Evolutionary conservation across 1,140 invertebrate genomes (phyloP).

Genomic region (Zeugodacus cucurbitae): DNA sequence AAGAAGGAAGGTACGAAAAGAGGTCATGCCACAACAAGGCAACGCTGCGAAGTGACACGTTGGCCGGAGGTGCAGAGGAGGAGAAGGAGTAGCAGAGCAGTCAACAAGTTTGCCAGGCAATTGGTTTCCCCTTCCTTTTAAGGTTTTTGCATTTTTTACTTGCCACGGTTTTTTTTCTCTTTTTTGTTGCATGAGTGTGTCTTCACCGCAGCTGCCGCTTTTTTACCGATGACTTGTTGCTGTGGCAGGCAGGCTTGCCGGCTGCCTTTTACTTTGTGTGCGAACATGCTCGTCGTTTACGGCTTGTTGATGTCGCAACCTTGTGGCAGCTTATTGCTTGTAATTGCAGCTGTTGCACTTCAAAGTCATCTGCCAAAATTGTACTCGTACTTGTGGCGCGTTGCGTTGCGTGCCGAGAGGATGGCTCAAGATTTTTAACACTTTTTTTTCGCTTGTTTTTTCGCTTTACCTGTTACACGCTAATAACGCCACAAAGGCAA

Average conservation of each 20-base stretch:
- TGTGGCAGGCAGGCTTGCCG: not conserved
- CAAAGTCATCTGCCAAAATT: slow-evolving; percentile 14
- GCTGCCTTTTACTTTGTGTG: not conserved
- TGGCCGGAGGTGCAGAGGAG: not conserved
- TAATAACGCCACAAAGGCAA: too few relatives aligned
- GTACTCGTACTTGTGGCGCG: not conserved
- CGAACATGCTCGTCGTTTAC: not conserved
- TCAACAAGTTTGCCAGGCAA: slow-evolving; percentile 7
- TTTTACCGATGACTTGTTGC: slow-evolving; percentile 21
- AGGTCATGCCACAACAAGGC: not conserved
- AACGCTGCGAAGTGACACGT: not conserved
- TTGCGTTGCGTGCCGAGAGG: not conserved
- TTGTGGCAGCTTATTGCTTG: slow-evolving; percentile 25
- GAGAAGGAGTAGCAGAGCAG: not conserved
- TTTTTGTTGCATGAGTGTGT: not conserved
- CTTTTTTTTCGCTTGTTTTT: too few relatives aligned
- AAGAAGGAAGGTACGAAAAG: not conserved
- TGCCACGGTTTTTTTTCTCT: not conserved
- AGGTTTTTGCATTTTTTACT: not conserved
- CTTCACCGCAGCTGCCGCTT: not conserved
- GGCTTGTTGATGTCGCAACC: slow-evolving; percentile 26
- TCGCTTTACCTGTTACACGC: not conserved
- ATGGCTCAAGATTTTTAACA: not conserved
- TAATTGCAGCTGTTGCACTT: slow-evolving; percentile 22
- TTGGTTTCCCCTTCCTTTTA: slow-evolving; percentile 27